These are phyloP conservation scores for Pollenia amentaria DNA, from an alignment of 2,888 invertebrate species.

Conservation along the genomic window DNA sequence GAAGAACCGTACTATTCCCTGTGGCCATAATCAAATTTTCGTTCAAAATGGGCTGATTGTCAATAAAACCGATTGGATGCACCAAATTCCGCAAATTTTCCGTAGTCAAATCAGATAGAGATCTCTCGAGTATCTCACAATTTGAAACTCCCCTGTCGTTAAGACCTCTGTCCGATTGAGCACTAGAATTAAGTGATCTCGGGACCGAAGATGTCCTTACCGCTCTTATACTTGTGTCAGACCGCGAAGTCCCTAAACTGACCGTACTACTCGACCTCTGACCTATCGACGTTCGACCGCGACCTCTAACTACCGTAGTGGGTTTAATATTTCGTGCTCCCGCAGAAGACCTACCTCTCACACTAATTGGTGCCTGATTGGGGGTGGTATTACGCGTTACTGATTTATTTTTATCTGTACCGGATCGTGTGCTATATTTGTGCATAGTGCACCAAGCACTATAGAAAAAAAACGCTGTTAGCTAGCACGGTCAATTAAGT, in stretches of 20 bases:
- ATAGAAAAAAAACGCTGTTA: no score
- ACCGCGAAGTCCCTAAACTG: neutral
- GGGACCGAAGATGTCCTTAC: conserved; percentile 4
- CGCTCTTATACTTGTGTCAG: conserved; percentile 1
- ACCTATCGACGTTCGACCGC: neutral
- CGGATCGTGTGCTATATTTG: neutral
- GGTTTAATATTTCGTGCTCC: neutral
- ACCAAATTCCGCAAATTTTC: no score
- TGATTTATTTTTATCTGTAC: no score
- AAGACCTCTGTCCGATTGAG: neutral
- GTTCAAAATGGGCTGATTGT: no score
- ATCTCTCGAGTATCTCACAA: no score
- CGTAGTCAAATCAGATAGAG: no score
- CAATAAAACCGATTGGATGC: no score
- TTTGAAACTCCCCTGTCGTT: no score
- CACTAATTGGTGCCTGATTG: neutral
- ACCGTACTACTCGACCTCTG: neutral
- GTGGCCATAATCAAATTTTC: neutral
- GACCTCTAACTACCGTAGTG: neutral
- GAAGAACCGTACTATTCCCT: no score
- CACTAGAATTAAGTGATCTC: neutral
- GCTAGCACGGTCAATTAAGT: neutral
- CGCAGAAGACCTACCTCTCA: neutral
- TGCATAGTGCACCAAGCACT: conserved; percentile 16
- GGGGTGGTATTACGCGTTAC: neutral